phyloP scores from a whole-genome alignment of 1,140 invertebrate genomes.

The Rhopalosiphum padi region DNA sequence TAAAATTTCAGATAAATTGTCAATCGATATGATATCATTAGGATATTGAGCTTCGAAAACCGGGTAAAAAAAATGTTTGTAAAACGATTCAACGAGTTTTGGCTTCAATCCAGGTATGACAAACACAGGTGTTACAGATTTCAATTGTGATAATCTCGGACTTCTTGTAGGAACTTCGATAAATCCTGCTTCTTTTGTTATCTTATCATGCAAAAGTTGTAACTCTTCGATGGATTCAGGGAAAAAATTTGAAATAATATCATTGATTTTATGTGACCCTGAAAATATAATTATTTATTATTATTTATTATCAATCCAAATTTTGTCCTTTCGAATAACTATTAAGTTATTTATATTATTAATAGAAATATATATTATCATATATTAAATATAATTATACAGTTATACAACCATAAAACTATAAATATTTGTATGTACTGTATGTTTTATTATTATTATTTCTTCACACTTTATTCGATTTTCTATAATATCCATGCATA shows the following conservation, averaged over 20 bases:
- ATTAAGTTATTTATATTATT: neutral
- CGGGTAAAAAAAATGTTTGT: conserved; percentile 29
- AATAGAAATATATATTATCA: too few relatives aligned
- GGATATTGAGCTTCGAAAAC: conserved; percentile 44
- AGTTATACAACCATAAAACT: too few relatives aligned
- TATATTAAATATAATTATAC: too few relatives aligned
- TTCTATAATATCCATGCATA: too few relatives aligned
- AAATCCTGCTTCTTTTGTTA: conserved; percentile 28
- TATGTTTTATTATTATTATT: too few relatives aligned
- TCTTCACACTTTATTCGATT: too few relatives aligned
- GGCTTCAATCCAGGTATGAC: conserved; percentile 56
- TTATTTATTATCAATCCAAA: too few relatives aligned
- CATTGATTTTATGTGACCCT: neutral
- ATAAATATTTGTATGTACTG: too few relatives aligned
- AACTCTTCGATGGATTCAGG: conserved; percentile 13
- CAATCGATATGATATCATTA: conserved; percentile 7
- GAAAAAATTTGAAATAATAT: neutral
- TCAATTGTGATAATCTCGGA: conserved; percentile 37
- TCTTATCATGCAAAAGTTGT: neutral
- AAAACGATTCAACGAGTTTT: neutral
- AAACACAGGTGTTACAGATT: conserved; percentile 55
- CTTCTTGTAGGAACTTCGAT: conserved; percentile 51
- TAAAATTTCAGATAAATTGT: neutral
- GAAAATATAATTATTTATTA: neutral
- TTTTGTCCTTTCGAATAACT: neutral